These are phyloP conservation scores for Trogon melanurus DNA, from an alignment of 2,113 vertebrate genomes.

Conservation along the genomic window DNA sequence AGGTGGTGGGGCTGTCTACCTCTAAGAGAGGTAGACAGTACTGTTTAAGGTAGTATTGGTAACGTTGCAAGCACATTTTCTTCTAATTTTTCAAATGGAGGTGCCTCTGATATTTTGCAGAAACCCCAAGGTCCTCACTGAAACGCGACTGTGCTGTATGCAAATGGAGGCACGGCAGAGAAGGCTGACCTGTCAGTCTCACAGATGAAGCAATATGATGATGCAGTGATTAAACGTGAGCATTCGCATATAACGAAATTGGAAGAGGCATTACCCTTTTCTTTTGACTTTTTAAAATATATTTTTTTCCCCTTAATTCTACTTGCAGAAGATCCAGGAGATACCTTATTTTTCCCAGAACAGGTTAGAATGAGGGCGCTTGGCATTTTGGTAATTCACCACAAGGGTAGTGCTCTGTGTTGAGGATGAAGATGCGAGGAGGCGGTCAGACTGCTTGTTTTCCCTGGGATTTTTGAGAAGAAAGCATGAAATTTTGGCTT, in stretches of 20 bases:
- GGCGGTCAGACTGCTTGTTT: not conserved
- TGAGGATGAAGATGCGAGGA: not conserved
- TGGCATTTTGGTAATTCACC: not conserved
- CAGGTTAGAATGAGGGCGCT: not conserved
- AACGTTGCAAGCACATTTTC: rapidly evolving
- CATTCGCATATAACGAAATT: not conserved
- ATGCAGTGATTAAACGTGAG: not conserved
- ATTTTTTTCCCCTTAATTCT: not conserved
- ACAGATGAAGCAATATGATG: not conserved
- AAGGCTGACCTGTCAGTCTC: rapidly evolving
- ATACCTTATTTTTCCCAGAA: not conserved
- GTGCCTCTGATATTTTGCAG: not conserved
- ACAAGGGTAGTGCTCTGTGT: rapidly evolving
- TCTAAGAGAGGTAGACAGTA: not conserved
- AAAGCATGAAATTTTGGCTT: not conserved
- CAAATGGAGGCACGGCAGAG: not conserved
- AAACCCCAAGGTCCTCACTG: not conserved
- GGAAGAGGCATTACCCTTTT: not conserved
- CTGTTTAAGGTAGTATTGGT: not conserved
- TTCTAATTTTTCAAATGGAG: not conserved
- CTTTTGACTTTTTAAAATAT: too few species aligned
- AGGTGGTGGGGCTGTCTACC: not conserved
- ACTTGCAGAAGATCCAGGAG: not conserved
- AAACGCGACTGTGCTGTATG: not conserved
- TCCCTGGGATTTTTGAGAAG: not conserved